Evolutionary conservation across 2,797 vertebrate species (phyloP), one percentile per base, ranked within the genome.

Genomic region (Crenichthys baileyi): DNA sequence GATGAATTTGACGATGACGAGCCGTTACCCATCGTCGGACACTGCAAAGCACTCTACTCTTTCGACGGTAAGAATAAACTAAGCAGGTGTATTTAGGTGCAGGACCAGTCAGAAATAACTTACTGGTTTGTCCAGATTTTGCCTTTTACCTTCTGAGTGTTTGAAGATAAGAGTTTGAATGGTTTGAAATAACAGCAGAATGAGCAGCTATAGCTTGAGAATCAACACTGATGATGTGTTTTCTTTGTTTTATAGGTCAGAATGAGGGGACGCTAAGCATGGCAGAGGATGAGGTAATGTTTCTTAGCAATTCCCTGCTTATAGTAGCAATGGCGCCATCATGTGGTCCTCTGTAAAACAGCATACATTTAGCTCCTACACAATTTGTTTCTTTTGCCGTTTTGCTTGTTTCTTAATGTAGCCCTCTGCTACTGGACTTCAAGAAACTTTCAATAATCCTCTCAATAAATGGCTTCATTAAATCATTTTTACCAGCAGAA

Each of bases 1-100:
- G 98, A 99, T 24, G 98, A 99, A 81, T 99, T 99, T 81, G 98
- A 99, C 65, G 98, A 99, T 8, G 98, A 99, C 0, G 98, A 99
- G 82, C 98, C 98, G 0, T 95, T 99, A 79, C 98, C 98, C 0
- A 97, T 97, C 85, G 96, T 99, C 71, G 98, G 98, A 81, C 98
- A 99, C 81, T 99, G 98, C 96, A 99, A 99, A 93, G 97, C 98
- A 22, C 96, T 99, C 79, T 99, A 99, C 89, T 96, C 96, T 0
- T 99, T 99, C 79, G 97, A 99, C 80, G 98, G 98, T 99, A 95
- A 81, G 61, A 39, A 55, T 1, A 2, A 15, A 44, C 7, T 18
- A 8, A 5, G 7, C 24, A 15, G 20, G 15, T 5, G 1, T 18
- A 13, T 56, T 16, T 46, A n/a, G 46, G 56, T 36, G 36, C 36